These are phyloP conservation scores for Pristionchus maxplancki DNA, from an alignment of 2,888 invertebrate species.

Conservation along the genomic window DNA sequence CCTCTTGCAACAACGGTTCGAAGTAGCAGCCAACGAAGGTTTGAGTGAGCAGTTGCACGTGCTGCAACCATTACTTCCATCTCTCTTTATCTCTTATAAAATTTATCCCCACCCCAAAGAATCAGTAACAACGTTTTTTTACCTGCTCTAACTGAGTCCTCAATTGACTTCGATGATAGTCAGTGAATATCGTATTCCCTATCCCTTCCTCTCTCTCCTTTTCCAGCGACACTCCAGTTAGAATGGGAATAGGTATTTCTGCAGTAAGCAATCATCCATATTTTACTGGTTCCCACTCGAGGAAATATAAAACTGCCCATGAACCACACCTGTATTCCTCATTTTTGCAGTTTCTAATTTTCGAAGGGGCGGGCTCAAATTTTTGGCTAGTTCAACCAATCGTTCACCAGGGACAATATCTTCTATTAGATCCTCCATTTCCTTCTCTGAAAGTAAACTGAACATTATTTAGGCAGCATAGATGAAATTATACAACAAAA, in stretches of 20 bases:
- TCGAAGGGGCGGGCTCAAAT: slow-evolving; percentile 19
- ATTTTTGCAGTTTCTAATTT: not conserved
- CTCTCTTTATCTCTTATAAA: not conserved
- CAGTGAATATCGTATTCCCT: not conserved
- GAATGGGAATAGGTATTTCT: not conserved
- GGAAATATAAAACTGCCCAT: not conserved
- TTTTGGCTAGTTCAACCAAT: not conserved
- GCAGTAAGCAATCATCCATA: not conserved
- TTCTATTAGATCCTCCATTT: not conserved
- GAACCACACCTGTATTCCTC: not conserved
- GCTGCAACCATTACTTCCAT: not conserved
- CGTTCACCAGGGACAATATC: slow-evolving; percentile 13
- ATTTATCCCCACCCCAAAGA: too few species aligned
- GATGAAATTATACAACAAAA: not conserved
- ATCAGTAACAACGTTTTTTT: not conserved
- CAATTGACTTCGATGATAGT: not conserved
- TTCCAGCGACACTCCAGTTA: not conserved
- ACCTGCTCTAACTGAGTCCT: slow-evolving; percentile 36
- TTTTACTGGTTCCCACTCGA: not conserved
- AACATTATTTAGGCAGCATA: not conserved
- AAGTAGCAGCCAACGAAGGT: slow-evolving; percentile 22
- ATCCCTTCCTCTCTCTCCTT: not conserved
- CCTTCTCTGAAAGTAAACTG: not conserved
- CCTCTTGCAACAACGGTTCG: slow-evolving; percentile 17
- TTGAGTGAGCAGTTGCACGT: slow-evolving; percentile 38